A percentile compares a stretch with the other conserved stretches of the same genome.
Conservation (phyloP, 2,113 vertebrate species). For the Gila orcuttii region DNA sequence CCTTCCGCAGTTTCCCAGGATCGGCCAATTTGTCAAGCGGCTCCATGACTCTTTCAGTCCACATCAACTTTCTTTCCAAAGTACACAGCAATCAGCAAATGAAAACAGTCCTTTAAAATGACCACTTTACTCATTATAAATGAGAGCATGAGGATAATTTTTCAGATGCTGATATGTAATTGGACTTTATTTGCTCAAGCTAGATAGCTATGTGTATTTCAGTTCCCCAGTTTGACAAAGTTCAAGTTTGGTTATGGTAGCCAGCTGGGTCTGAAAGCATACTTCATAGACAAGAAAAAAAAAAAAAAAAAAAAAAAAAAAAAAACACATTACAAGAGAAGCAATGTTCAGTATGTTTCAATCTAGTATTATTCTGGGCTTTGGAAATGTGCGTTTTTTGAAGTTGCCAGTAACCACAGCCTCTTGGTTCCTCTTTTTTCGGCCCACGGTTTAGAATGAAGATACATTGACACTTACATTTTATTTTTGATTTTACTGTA, state of each 20-base stretch:
- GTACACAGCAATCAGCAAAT: conserved; percentile 67
- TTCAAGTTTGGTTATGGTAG: conserved; percentile 30
- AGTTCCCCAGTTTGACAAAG: conserved; percentile 27
- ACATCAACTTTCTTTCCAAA: conserved; percentile 59
- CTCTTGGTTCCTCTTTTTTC: conserved; percentile 28
- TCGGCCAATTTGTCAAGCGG: conserved; percentile 48
- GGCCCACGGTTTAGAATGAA: conserved; percentile 1
- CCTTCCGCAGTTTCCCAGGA: conserved; percentile 50
- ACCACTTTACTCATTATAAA: conserved; percentile 53
- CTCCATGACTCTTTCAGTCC: conserved; percentile 40
- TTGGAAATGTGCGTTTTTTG: conserved; percentile 28
- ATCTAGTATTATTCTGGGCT: neutral
- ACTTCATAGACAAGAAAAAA: neutral
- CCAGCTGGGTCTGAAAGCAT: conserved; percentile 21
- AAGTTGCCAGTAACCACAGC: conserved; percentile 19
- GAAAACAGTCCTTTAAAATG: conserved; percentile 58
- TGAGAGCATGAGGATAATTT: conserved; percentile 38
- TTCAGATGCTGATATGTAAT: conserved; percentile 42
- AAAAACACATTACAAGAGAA: neutral
- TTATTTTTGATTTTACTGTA: neutral
- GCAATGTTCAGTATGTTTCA: conserved; percentile 14
- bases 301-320: neutral
- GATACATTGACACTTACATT: conserved; percentile 26
- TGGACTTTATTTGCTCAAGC: conserved; percentile 38
- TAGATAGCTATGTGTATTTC: conserved; percentile 25